Evolutionary conservation across 2,888 invertebrate species (phyloP).

Genomic region (Leptinotarsa rubiginosa): DNA sequence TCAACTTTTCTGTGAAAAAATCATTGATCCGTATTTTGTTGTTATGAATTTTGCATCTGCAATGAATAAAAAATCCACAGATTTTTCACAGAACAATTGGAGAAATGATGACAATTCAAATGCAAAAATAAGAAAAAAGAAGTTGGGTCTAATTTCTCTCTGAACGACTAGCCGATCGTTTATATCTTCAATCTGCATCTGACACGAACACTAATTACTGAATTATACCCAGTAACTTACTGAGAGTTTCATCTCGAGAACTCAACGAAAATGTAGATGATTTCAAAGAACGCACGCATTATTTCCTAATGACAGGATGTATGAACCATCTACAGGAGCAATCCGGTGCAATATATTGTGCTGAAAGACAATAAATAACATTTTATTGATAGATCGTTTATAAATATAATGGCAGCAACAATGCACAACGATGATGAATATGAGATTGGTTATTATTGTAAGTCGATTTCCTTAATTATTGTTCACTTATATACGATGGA

Average conservation of each 20-base stretch:
- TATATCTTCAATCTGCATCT: neutral
- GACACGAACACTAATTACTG: neutral
- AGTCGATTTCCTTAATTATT: slow-evolving; percentile 36
- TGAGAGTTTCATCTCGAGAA: slow-evolving; percentile 1
- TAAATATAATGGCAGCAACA: slow-evolving; percentile 36
- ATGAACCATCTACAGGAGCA: slow-evolving; percentile 37
- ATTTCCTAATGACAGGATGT: slow-evolving; percentile 36
- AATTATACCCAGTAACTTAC: slow-evolving; percentile 7
- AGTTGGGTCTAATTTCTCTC: neutral
- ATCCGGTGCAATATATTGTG: slow-evolving; percentile 35
- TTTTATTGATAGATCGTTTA: slow-evolving; percentile 40
- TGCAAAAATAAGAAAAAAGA: neutral
- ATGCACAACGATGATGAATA: slow-evolving; percentile 38
- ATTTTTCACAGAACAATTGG: too few relatives aligned
- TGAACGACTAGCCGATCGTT: neutral
- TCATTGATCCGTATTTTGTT: too few relatives aligned
- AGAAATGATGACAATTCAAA: too few relatives aligned
- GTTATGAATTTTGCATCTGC: too few relatives aligned
- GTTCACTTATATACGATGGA: slow-evolving; percentile 30
- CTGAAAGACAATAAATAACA: slow-evolving; percentile 35
- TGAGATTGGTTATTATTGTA: slow-evolving; percentile 38
- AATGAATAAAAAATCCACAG: too few relatives aligned
- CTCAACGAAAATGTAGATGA: slow-evolving; percentile 3
- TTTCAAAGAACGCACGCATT: slow-evolving; percentile 19
- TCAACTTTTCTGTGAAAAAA: too few relatives aligned